phyloP scores from a whole-genome alignment of 2,113 vertebrate genomes.

The Phrynocephalus versicolor region DNA sequence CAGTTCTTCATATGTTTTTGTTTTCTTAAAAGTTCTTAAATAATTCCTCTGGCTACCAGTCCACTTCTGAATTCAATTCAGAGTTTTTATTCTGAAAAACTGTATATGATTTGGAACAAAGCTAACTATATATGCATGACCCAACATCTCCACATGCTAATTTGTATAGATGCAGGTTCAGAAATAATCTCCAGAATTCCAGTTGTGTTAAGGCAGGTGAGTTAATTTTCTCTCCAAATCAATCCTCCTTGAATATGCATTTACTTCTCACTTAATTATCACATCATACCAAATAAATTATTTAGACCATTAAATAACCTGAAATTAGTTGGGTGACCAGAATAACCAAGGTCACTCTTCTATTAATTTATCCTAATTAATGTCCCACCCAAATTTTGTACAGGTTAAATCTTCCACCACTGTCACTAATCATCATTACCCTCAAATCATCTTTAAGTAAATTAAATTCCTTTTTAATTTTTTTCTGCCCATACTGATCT shows the following conservation, averaged over 20 bases:
- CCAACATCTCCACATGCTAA: not conserved
- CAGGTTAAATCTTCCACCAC: not conserved
- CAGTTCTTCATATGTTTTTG: too few species aligned
- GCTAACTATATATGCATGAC: not conserved
- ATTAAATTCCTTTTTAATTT: not conserved
- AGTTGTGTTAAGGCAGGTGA: not conserved
- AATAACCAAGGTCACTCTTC: not conserved
- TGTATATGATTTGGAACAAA: not conserved
- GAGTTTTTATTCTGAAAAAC: not conserved
- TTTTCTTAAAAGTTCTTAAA: not conserved
- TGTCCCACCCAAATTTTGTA: not conserved
- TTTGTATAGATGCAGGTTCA: not conserved
- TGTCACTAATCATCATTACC: not conserved
- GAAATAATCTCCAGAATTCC: not conserved
- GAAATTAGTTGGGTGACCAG: too few species aligned
- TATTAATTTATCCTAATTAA: not conserved
- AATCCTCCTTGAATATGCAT: not conserved
- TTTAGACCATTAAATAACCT: not conserved
- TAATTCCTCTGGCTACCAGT: not conserved
- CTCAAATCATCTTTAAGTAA: not conserved
- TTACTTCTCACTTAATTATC: not conserved
- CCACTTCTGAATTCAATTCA: not conserved
- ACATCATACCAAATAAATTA: not conserved
- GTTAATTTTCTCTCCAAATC: not conserved
- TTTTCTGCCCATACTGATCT: not conserved